Evolutionary conservation across 2,113 vertebrate genomes (phyloP).

Genomic region (Varanus salvator): DNA sequence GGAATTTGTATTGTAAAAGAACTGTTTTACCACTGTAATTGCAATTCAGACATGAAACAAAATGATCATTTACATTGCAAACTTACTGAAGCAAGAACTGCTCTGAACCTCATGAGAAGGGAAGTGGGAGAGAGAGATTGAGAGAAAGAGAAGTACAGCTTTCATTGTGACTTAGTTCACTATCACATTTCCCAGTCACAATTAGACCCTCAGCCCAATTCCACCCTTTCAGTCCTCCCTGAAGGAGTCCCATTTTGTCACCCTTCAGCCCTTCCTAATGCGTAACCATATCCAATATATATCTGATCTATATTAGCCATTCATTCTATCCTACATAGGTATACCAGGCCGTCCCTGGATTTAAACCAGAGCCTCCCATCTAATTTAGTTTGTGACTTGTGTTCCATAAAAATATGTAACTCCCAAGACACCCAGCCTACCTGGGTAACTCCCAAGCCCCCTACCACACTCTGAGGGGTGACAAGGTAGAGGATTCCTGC

Average conservation of each 20-base stretch:
- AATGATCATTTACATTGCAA: not conserved
- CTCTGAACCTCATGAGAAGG: not conserved
- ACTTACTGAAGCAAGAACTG: not conserved
- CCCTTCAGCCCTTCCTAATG: not conserved
- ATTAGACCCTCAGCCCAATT: not conserved
- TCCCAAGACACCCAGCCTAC: conserved; percentile 87
- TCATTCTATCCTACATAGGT: conserved; percentile 18
- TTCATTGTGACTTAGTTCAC: not conserved
- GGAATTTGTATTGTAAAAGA: not conserved
- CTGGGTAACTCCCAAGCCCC: conserved; percentile 87
- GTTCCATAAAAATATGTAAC: conserved; percentile 70
- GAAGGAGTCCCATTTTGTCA: not conserved
- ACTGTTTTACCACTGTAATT: not conserved
- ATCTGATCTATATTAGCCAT: not conserved
- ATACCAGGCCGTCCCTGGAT: conserved; percentile 21
- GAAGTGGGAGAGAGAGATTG: too few relatives aligned
- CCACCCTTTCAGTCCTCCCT: not conserved
- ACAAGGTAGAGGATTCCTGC: conserved; percentile 90
- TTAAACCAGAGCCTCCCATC: not conserved
- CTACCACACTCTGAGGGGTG: conserved; percentile 85
- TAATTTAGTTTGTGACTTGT: conserved; percentile 4
- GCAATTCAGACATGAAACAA: not conserved
- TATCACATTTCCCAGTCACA: not conserved
- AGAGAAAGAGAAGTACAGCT: not conserved
- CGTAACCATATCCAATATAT: not conserved